These are phyloP conservation scores for Cryptops parisi DNA, from an alignment of 2,888 invertebrate genomes.

Conservation along the genomic window DNA sequence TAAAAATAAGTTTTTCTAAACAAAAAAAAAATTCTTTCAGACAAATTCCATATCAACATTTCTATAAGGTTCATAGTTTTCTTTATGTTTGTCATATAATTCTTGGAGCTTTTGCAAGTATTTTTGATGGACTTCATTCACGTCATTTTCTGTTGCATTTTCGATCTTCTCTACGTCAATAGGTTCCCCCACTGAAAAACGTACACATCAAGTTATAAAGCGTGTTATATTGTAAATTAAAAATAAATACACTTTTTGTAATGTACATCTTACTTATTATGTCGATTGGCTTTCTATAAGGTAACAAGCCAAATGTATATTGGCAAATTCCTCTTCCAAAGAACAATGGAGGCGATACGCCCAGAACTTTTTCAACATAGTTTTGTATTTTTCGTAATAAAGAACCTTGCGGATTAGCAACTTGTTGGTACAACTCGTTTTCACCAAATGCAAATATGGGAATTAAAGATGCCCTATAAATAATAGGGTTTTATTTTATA, in stretches of 20 bases:
- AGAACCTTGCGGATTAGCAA: conserved; percentile 55
- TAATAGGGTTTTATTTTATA: too few relatives aligned
- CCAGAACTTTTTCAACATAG: conserved; percentile 47
- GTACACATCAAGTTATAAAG: not conserved
- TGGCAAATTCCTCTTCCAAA: conserved; percentile 81
- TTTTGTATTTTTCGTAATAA: conserved; percentile 51
- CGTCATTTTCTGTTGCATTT: conserved; percentile 56
- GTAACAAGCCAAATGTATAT: conserved; percentile 73
- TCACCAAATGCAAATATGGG: conserved; percentile 86
- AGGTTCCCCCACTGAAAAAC: conserved; percentile 65
- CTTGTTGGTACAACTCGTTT: conserved; percentile 64
- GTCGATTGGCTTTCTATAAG: conserved; percentile 59
- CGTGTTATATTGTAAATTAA: too few relatives aligned
- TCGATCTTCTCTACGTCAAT: conserved; percentile 54
- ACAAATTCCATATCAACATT: conserved; percentile 5
- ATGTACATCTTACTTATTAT: conserved; percentile 59
- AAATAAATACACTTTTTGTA: too few relatives aligned
- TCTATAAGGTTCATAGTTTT: conserved; percentile 42
- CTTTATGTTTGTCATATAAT: conserved; percentile 70
- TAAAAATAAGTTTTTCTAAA: too few relatives aligned
- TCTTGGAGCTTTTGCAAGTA: conserved; percentile 53
- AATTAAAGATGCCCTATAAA: conserved; percentile 65
- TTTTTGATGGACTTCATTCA: conserved; percentile 56
- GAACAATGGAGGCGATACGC: conserved; percentile 54
- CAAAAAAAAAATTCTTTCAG: too few relatives aligned